phyloP scores from a whole-genome alignment of 1,140 invertebrate species.

The Calycopis cecrops region DNA sequence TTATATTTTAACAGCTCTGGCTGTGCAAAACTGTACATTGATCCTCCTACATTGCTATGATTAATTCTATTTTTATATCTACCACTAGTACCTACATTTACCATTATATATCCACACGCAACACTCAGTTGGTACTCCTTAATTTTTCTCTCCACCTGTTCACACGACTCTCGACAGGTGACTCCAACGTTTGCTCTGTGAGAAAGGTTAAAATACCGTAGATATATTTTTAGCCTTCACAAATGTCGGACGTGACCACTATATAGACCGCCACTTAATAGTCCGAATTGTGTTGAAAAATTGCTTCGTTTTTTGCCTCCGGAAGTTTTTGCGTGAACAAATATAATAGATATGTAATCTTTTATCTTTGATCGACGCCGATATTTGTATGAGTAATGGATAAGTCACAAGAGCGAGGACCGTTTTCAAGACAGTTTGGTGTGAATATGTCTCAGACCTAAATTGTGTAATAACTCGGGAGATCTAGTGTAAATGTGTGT shows the following conservation, averaged over 20 bases:
- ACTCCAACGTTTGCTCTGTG: neutral
- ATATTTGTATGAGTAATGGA: neutral
- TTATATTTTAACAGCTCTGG: too few species aligned
- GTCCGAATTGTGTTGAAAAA: constrained; percentile 20
- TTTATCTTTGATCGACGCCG: neutral
- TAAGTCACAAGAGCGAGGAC: too few species aligned
- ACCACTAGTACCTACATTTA: too few species aligned
- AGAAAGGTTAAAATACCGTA: neutral
- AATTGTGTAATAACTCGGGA: too few species aligned
- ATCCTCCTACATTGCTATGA: too few species aligned
- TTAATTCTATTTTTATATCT: too few species aligned
- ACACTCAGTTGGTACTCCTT: neutral
- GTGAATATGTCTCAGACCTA: too few species aligned
- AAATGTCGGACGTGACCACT: constrained; percentile 13
- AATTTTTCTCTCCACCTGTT: neutral
- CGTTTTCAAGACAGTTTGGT: too few species aligned
- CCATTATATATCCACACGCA: constrained; percentile 2
- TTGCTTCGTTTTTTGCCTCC: constrained; percentile 16
- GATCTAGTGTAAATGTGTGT: too few species aligned
- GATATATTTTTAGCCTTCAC: constrained; percentile 3
- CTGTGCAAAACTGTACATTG: too few species aligned
- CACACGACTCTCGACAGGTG: constrained; percentile 1
- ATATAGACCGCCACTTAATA: constrained; percentile 17
- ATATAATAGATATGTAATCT: neutral
- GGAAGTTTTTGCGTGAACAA: neutral